Conservation (phyloP, 2,797 vertebrate species). For the Coilia nasus region DNA sequence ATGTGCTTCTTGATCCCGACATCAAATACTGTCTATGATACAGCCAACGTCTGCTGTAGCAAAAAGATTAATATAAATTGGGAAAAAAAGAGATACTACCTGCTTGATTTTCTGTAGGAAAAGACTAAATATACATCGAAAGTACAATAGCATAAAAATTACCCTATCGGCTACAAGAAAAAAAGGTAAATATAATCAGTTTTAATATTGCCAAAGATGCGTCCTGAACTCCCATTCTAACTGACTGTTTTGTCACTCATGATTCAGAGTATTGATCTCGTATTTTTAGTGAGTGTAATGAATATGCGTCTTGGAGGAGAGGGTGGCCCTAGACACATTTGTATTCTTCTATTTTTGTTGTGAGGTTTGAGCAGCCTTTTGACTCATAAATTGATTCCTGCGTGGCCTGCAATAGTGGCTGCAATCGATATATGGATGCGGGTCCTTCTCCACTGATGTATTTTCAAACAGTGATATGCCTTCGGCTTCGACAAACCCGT, state of each 20-base stretch:
- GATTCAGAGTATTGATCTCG: neutral
- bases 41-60: too few relatives aligned
- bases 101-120: neutral
- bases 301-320: neutral
- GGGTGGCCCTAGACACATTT: neutral
- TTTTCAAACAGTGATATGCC: neutral
- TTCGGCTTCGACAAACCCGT: neutral
- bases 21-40: neutral
- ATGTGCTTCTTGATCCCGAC: neutral
- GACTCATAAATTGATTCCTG: neutral
- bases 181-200: neutral
- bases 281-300: neutral
- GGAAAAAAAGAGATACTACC: too few relatives aligned
- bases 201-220: neutral
- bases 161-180: too few relatives aligned
- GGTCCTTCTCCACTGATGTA: neutral
- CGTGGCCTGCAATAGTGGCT: neutral
- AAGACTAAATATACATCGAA: neutral
- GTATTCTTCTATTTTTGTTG: neutral
- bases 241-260: neutral
- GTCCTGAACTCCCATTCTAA: neutral
- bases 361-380: neutral
- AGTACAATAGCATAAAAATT: too few relatives aligned
- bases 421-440: neutral
- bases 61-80: too few relatives aligned